A percentile compares a stretch with the other conserved stretches of the same genome.
phyloP scores from a whole-genome alignment of 2,113 vertebrate genomes.

The Camelus dromedarius region DNA sequence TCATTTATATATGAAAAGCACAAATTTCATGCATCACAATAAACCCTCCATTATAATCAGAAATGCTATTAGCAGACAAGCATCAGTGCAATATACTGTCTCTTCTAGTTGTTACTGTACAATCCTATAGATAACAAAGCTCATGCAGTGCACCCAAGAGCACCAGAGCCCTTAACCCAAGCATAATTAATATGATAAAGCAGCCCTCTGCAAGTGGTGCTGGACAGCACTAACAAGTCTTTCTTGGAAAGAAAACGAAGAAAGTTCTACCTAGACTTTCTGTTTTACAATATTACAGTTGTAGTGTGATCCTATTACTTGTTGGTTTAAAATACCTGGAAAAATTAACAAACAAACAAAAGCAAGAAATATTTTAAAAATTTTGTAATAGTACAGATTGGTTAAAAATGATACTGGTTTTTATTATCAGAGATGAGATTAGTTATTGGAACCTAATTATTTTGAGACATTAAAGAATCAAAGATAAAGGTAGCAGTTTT shows the following conservation, averaged over 20 bases:
- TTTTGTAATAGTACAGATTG: background rate
- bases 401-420: background rate
- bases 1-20: slow-evolving; percentile 90
- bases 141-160: slow-evolving; percentile 96
- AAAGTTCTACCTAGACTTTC: background rate
- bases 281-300: background rate
- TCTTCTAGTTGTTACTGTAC: slow-evolving; percentile 93
- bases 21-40: slow-evolving; percentile 91
- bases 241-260: background rate
- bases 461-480: background rate
- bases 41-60: slow-evolving; percentile 91
- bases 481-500: background rate
- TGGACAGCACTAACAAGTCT: slow-evolving; percentile 88
- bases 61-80: slow-evolving; percentile 94
- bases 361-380: background rate
- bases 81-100: slow-evolving; percentile 93
- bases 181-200: slow-evolving; percentile 88
- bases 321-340: background rate
- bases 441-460: background rate
- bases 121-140: slow-evolving; percentile 92
- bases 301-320: background rate
- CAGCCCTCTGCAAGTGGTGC: slow-evolving; percentile 90
- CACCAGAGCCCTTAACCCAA: slow-evolving; percentile 92
- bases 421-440: background rate
- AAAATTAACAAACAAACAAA: background rate